phyloP scores from a whole-genome alignment of 2,797 vertebrate genomes.

The Pelodytes ibericus region DNA sequence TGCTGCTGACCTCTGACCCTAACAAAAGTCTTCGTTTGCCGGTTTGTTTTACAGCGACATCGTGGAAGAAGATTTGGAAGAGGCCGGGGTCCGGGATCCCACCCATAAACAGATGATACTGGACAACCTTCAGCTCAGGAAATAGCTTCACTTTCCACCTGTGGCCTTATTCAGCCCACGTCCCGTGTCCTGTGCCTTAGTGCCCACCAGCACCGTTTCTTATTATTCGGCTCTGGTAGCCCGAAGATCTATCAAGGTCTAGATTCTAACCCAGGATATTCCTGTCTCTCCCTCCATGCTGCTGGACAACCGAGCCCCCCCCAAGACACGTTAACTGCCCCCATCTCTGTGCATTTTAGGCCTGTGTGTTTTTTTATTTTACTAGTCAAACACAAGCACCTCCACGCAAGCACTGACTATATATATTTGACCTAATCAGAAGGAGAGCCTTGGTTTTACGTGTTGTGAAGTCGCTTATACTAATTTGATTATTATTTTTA shows the following conservation, averaged over 20 bases:
- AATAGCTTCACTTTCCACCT: conserved; percentile 47
- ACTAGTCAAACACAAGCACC: background rate
- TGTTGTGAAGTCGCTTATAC: background rate
- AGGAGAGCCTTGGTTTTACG: background rate
- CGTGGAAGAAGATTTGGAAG: conserved; percentile 94
- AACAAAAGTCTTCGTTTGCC: no score
- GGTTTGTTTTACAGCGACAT: conserved; percentile 80
- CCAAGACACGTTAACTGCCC: background rate
- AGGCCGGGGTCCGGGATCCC: conserved; percentile 88
- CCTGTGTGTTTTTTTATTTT: background rate
- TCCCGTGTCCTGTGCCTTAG: background rate
- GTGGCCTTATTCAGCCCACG: background rate
- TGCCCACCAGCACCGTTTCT: conserved; percentile 9
- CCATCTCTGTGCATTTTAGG: background rate
- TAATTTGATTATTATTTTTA: background rate
- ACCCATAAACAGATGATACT: conserved; percentile 87
- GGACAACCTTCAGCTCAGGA: conserved; percentile 82
- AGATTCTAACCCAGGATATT: conserved; percentile 20
- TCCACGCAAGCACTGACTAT: background rate
- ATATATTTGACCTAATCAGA: background rate
- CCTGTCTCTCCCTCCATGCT: background rate
- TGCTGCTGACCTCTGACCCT: no score
- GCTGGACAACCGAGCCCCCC: conserved; percentile 8
- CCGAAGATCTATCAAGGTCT: conserved; percentile 4
- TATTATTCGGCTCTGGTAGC: background rate